Evolutionary conservation across 2,797 vertebrate species (phyloP), one percentile per base, ranked within the genome.

Genomic region (Erpetoichthys calabaricus): DNA sequence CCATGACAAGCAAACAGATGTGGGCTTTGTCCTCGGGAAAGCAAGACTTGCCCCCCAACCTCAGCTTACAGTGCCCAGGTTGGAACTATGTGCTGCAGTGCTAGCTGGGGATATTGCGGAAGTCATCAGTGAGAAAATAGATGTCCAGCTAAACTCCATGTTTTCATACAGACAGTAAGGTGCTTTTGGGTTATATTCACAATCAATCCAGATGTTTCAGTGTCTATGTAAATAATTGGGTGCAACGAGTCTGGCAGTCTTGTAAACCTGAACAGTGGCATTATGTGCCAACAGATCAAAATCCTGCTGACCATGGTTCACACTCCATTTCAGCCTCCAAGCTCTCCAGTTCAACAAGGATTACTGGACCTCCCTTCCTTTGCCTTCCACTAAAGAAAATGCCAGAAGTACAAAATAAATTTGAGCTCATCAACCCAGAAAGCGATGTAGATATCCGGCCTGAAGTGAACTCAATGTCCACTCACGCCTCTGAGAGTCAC

Each of bases 151-250:
- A n/a, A n/a, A n/a, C n/a, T n/a, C n/a, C n/a, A n/a, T n/a, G n/a
- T n/a, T n/a, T n/a, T n/a, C n/a, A n/a, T n/a, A n/a, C n/a, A n/a
- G n/a, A n/a, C n/a, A n/a, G n/a, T n/a, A n/a, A n/a, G n/a, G n/a
- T n/a, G n/a, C n/a, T n/a, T n/a, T n/a, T n/a, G n/a, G n/a, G n/a
- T n/a, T n/a, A n/a, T n/a, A n/a, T n/a, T 49, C 56, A 4, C 41
- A 63, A 60, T 3, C 57, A 58, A 42, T 51, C 57, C 51, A 50
- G 47, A 42, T 54, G 59, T 41, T 64, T 64, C 41, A 54, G 60
- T 10, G 43, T 60, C 4, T 60, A 55, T 45, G 55, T 60, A 4
- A 57, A 7, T 5, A 60, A 63, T 42, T 7, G 25, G 5, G n/a
- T 60, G 8, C 56, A 60, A 45, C 9, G 41, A 42, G 62, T 61